Evolutionary conservation across 1,140 invertebrate genomes (phyloP), one percentile per base, ranked within the genome.

Genomic region (Leptinotarsa defecta): DNA sequence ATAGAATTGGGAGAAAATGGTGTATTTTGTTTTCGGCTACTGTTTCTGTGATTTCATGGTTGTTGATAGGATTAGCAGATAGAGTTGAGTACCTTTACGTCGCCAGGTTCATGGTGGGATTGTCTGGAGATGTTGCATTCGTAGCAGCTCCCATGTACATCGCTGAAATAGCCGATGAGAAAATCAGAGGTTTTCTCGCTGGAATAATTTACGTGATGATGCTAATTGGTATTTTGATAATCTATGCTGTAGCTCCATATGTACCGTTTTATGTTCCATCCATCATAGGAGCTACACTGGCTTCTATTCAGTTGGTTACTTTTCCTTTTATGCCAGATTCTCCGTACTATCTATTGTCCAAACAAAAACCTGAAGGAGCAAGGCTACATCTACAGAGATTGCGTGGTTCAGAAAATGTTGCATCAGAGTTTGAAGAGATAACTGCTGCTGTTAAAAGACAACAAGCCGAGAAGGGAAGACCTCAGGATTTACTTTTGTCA

Each of bases 11-110:
- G 3, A 83, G 93, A 3, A 92, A 91, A 80, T 81, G 81, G 19
- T 88, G 90, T 0, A 88, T 93, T 13, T 82, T 92, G 6, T 63
- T 89, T 2, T 85, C 90, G 1, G 85, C 89, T 0, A 34, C 88
- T 1, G 90, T 91, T 0, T 92, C 91, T 78, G 76, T 91, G 0
- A 1, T 89, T 2, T 91, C 91, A 4, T 94, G 92, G 91, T 49
- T 86, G 1, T 75, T 90, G 1, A 91, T 93, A 22, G 82, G 87
- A 4, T 80, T 87, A 48, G 85, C 88, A 13, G 78, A 77, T 4
- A 80, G 76, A 13, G 81, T 88, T 0, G 83, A 83, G 80, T 77
- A 87, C 65, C 77, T 90, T 64, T 89, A 88, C 75, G 63, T 88
- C 1, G 91, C 91, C 0, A 84, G 84, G 71, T 84, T 83, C 73